These are phyloP conservation scores for Theocolax elegans DNA, from an alignment of 1,140 invertebrate species.

Conservation along the genomic window DNA sequence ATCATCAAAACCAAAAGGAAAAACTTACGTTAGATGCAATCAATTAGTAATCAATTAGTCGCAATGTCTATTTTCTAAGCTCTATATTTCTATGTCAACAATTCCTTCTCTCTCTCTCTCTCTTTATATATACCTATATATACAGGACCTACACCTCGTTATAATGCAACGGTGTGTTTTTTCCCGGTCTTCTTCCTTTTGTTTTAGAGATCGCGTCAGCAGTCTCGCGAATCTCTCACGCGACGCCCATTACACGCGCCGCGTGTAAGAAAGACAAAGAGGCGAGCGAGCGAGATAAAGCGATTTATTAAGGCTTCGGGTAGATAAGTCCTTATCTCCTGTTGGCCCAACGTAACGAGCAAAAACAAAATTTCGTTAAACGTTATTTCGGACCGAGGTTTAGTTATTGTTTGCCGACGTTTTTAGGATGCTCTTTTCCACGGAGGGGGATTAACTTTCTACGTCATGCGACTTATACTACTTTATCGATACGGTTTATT, in stretches of 20 bases:
- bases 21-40: neutral
- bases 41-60: neutral
- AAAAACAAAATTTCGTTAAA: constrained; percentile 36
- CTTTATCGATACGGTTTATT: too few species aligned
- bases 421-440: neutral
- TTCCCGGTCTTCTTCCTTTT: neutral
- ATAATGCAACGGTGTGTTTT: too few species aligned
- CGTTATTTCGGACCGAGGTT: neutral
- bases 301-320: constrained; percentile 38
- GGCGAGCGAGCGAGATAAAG: constrained; percentile 30
- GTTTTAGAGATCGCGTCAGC: constrained; percentile 34
- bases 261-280: constrained; percentile 16
- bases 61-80: too few species aligned
- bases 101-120: neutral
- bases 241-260: constrained; percentile 28
- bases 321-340: constrained; percentile 40
- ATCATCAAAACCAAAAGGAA: constrained; percentile 17
- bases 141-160: too few species aligned
- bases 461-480: too few species aligned
- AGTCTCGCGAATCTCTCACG: constrained; percentile 40
- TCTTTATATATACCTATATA: too few species aligned
- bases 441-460: neutral
- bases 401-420: neutral
- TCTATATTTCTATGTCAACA: neutral
- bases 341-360: constrained; percentile 21